Evolutionary conservation across 2,797 vertebrate genomes (phyloP).

Genomic region (Anguilla marmorata): DNA sequence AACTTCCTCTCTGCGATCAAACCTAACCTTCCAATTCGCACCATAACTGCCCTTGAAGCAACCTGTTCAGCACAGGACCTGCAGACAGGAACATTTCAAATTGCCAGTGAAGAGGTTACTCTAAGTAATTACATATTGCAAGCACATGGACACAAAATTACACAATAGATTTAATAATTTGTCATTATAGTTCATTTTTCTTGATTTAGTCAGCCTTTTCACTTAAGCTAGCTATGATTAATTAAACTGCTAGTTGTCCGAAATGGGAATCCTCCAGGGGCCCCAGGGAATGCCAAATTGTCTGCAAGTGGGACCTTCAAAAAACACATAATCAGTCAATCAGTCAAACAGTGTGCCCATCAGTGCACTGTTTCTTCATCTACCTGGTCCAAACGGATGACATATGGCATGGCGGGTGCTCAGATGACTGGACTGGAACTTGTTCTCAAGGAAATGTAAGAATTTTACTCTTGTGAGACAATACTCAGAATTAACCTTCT

Average conservation of each 20-base stretch:
- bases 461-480: no score
- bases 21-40: background rate
- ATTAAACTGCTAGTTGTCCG: background rate
- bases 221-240: background rate
- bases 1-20: background rate
- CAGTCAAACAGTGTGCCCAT: no score
- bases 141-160: slow-evolving; percentile 31
- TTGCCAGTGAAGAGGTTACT: background rate
- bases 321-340: no score
- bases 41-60: background rate
- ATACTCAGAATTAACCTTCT: no score
- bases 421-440: no score
- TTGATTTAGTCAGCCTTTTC: slow-evolving; percentile 51
- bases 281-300: no score
- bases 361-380: no score
- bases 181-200: slow-evolving; percentile 42
- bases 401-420: no score
- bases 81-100: background rate
- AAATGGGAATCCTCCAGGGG: background rate
- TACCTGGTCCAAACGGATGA: no score
- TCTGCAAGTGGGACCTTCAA: no score
- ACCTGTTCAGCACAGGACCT: background rate
- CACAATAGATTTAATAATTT: slow-evolving; percentile 57
- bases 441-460: no score
- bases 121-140: slow-evolving; percentile 40